phyloP scores from a whole-genome alignment of 2,113 vertebrate species.

The Rhizomys pruinosus region DNA sequence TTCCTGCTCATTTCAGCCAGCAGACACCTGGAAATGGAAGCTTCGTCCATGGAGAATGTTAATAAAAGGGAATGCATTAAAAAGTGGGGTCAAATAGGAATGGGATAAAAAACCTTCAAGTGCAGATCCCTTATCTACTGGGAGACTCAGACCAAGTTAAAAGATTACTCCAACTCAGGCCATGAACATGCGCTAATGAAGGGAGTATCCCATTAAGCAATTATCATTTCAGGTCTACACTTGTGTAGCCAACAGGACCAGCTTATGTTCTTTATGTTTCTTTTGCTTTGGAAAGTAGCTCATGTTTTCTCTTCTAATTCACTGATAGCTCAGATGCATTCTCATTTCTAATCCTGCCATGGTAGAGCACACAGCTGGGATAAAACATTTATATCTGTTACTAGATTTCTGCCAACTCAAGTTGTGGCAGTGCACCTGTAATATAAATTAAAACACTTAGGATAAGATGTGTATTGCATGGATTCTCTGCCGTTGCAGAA shows the following conservation, averaged over 20 bases:
- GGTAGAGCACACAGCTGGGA: conserved; percentile 21
- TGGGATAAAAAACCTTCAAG: not conserved
- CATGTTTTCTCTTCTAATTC: conserved; percentile 44
- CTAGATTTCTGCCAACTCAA: conserved; percentile 54
- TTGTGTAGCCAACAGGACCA: not conserved
- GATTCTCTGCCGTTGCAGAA: conserved; percentile 4
- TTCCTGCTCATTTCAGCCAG: not conserved
- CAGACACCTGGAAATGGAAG: not conserved
- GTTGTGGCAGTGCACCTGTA: conserved; percentile 47
- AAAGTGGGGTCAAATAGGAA: not conserved
- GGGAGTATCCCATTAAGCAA: not conserved
- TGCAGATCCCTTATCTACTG: not conserved
- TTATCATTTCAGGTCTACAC: not conserved
- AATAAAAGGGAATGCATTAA: not conserved
- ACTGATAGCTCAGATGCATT: not conserved
- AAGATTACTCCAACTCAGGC: not conserved
- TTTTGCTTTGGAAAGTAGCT: not conserved
- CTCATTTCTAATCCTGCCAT: not conserved
- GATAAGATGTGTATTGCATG: conserved; percentile 34
- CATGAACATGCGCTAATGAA: not conserved
- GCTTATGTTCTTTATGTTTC: not conserved
- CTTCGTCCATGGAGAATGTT: not conserved
- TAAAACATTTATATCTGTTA: conserved; percentile 16
- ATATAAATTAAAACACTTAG: conserved; percentile 44
- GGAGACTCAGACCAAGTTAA: not conserved